These are phyloP conservation scores for Operophtera brumata DNA, from an alignment of 2,888 invertebrate species.

Conservation along the genomic window DNA sequence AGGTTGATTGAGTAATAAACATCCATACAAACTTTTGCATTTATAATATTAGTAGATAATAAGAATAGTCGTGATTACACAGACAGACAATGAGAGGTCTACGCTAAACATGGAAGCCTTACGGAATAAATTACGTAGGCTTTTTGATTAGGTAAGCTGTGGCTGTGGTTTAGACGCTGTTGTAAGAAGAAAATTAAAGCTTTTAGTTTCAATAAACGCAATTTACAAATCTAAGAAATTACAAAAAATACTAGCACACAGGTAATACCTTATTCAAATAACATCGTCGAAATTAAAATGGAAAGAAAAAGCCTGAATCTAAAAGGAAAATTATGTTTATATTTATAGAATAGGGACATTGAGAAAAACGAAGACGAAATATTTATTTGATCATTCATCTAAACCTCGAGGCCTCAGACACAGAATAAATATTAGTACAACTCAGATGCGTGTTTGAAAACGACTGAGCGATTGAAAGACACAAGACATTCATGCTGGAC, in stretches of 20 bases:
- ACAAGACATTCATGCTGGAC: constrained; percentile 6
- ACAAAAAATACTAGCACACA: not conserved
- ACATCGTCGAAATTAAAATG: too few species aligned
- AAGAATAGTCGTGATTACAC: constrained; percentile 19
- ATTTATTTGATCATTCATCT: too few species aligned
- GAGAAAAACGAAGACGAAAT: too few species aligned
- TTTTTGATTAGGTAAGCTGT: constrained; percentile 23
- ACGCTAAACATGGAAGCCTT: constrained; percentile 19
- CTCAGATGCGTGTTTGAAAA: not conserved
- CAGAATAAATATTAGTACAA: too few species aligned
- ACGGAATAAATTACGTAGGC: constrained; percentile 26
- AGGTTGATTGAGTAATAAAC: too few species aligned
- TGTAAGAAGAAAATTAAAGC: constrained; percentile 18
- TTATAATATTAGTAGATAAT: not conserved
- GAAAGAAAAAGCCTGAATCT: too few species aligned
- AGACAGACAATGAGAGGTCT: constrained; percentile 12
- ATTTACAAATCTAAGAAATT: too few species aligned
- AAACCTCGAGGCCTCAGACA: too few species aligned
- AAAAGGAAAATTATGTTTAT: too few species aligned
- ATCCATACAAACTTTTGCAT: too few species aligned
- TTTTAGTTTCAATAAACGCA: not conserved
- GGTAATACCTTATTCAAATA: too few species aligned
- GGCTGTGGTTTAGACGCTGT: constrained; percentile 20
- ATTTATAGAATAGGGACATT: too few species aligned
- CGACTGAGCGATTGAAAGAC: not conserved